phyloP scores from a whole-genome alignment of 2,797 vertebrate species.

The Sternotherus odoratus region DNA sequence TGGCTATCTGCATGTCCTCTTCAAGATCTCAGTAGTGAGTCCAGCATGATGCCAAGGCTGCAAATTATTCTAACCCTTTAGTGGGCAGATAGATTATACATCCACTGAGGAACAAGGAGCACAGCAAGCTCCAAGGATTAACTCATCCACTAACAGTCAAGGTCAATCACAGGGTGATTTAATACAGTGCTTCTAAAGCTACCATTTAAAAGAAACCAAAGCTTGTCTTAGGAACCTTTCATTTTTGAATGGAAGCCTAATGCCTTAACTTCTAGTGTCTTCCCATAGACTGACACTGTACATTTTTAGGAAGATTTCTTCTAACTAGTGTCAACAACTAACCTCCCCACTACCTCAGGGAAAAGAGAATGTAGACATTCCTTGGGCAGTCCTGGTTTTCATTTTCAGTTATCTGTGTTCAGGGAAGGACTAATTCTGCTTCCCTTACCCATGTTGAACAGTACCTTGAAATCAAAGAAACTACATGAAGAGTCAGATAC shows the following conservation, averaged over 20 bases:
- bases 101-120: neutral
- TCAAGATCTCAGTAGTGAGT: neutral
- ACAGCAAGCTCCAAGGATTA: neutral
- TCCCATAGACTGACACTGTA: neutral
- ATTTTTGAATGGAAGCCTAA: conserved; percentile 55
- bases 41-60: neutral
- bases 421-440: neutral
- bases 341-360: neutral
- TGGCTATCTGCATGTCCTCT: neutral
- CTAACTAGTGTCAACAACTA: neutral
- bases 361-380: neutral
- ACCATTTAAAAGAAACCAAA: conserved; percentile 21
- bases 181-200: neutral
- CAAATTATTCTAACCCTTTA: neutral
- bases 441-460: neutral
- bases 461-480: neutral
- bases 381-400: neutral
- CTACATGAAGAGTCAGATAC: neutral
- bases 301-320: neutral
- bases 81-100: neutral
- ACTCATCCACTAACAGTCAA: neutral
- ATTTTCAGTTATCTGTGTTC: too few relatives aligned
- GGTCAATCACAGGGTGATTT: neutral
- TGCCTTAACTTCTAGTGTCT: conserved; percentile 1
- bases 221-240: conserved; percentile 50